Evolutionary conservation across 2,888 invertebrate genomes (phyloP).

Genomic region (Zygaena filipendulae): DNA sequence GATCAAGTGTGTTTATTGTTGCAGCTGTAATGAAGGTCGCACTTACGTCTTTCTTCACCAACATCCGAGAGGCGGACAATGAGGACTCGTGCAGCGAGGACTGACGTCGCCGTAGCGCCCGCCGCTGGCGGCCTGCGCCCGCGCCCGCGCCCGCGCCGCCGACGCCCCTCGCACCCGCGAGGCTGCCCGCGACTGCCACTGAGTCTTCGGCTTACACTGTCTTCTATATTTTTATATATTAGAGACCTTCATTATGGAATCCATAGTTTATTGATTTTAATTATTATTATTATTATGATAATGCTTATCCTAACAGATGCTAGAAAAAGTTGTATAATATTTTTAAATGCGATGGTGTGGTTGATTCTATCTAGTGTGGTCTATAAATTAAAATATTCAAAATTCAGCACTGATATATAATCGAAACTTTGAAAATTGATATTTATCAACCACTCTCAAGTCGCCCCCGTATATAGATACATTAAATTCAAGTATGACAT

Average conservation of each 20-base stretch:
- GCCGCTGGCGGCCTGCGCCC: slow-evolving; percentile 24
- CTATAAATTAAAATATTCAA: too few species aligned
- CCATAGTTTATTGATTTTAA: neutral
- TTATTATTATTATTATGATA: slow-evolving; percentile 32
- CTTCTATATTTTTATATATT: slow-evolving; percentile 49
- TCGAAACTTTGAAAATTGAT: too few species aligned
- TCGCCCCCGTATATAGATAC: too few species aligned
- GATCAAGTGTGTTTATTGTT: too few species aligned
- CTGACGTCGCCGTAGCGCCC: slow-evolving; percentile 37
- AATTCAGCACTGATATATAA: too few species aligned
- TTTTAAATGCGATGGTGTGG: slow-evolving; percentile 39
- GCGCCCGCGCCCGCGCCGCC: slow-evolving; percentile 20
- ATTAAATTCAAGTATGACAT: too few species aligned
- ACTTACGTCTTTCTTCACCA: slow-evolving; percentile 78
- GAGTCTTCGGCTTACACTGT: slow-evolving; percentile 16
- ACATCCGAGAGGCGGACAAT: slow-evolving; percentile 75
- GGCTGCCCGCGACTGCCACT: slow-evolving; percentile 4
- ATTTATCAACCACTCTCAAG: too few species aligned
- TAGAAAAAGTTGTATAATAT: slow-evolving; percentile 48
- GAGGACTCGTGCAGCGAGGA: slow-evolving; percentile 66
- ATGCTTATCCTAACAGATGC: slow-evolving; percentile 36
- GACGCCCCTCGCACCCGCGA: slow-evolving; percentile 8
- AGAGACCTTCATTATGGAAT: slow-evolving; percentile 10
- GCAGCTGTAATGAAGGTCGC: slow-evolving; percentile 80
- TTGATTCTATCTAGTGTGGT: too few species aligned